Conservation (phyloP, 2,113 vertebrate genomes). For the Paradisaea rubra region DNA sequence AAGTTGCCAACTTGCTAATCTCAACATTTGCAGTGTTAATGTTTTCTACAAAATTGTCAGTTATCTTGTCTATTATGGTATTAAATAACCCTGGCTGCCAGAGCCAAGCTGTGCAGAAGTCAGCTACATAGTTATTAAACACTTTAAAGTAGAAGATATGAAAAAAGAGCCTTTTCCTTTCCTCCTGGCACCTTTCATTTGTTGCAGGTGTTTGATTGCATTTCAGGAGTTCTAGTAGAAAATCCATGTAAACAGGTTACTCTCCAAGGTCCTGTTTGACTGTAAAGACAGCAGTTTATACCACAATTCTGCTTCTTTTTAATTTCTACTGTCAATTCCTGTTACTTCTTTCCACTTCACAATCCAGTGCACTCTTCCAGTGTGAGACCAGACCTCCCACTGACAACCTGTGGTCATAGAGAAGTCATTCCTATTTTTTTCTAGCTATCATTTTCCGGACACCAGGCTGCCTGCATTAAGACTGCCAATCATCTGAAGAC, state of each 20-base stretch:
- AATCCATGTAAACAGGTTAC: not conserved
- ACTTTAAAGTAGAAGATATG: not conserved
- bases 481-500: not conserved
- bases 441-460: not conserved
- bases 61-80: not conserved
- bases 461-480: not conserved
- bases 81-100: not conserved
- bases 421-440: not conserved
- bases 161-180: not conserved
- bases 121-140: not conserved
- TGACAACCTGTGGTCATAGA: not conserved
- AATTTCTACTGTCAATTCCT: not conserved
- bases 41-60: slow-evolving; percentile 11
- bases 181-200: not conserved
- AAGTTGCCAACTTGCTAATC: not conserved
- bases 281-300: not conserved
- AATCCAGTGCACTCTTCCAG: not conserved
- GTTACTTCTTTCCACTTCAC: not conserved
- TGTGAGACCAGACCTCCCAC: not conserved
- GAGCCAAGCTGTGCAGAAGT: not conserved
- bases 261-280: not conserved
- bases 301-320: not conserved
- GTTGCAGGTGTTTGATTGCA: not conserved
- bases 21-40: slow-evolving; percentile 24
- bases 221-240: not conserved